Evolutionary conservation across 1,140 invertebrate genomes (phyloP), one percentile per base, ranked within the genome.

Genomic region (Andricus grossulariae): DNA sequence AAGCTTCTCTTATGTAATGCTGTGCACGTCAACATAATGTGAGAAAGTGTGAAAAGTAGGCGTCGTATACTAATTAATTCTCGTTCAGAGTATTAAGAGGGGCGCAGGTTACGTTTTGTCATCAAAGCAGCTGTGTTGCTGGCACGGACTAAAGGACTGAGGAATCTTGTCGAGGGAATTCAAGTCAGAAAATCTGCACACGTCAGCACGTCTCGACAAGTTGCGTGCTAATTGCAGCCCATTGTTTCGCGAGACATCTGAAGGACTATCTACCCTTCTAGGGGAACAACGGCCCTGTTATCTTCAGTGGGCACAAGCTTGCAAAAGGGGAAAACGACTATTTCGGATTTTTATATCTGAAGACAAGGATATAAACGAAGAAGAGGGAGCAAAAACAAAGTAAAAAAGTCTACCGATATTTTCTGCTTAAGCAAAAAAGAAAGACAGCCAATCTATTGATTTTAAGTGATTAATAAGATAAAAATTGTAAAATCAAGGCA

Each of bases 171-270:
- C 49, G 50, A 72, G 51, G 76, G 72, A 74, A 50, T 74, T 16
- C 19, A 71, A 79, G 71, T 83, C 79, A 79, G 74, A 75, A 83
- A 85, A 85, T 84, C 81, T 82, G 84, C 84, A 84, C 82, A 81
- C 84, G 84, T 84, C 80, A 81, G 82, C 84, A 78, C 72, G 84
- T 85, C 84, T 85, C 84, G 83, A 85, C 82, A 74, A 78, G 84
- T 72, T 80, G 77, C 82, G 80, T 83, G 83, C 84, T 85, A 85
- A 85, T 85, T 85, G 82, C 80, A 80, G 80, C 74, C 72, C 71
- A 80, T 81, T 82, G 78, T 84, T 77, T 79, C 79, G 71, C 77
- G 77, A 82, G 81, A 82, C 80, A 75, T 84, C 80, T 82, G 82
- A 82, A 80, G 80, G 78, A 75, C 57, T 66, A 66, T 39, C 57